phyloP scores from a whole-genome alignment of 2,797 vertebrate genomes.

The Etheostoma perlongum region DNA sequence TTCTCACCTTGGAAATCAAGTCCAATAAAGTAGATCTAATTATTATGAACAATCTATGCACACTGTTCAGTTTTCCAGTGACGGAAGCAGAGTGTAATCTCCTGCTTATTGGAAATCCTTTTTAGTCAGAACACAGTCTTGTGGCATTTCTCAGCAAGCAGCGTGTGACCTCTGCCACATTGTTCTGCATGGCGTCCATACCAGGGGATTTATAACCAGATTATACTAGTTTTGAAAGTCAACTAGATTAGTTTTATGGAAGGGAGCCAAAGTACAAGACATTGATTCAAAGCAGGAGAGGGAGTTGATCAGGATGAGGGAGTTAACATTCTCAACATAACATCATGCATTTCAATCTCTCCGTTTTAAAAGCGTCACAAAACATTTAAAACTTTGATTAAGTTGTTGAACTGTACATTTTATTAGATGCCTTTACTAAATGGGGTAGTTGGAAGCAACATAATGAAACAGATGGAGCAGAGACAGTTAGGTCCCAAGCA shows the following conservation, averaged over 20 bases:
- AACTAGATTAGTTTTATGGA: constrained; percentile 68
- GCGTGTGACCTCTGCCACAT: constrained; percentile 73
- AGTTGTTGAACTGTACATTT: not conserved
- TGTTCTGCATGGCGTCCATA: constrained; percentile 63
- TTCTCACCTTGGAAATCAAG: not conserved
- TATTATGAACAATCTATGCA: constrained; percentile 40
- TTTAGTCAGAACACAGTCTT: constrained; percentile 46
- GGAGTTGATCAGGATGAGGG: constrained; percentile 57
- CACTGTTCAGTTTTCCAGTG: constrained; percentile 47
- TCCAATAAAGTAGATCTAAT: constrained; percentile 25
- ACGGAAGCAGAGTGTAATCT: constrained; percentile 59
- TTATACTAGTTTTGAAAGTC: constrained; percentile 80
- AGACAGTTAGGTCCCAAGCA: constrained; percentile 21
- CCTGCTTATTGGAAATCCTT: constrained; percentile 49
- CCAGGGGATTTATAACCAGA: constrained; percentile 73
- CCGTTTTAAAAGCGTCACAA: constrained; percentile 8
- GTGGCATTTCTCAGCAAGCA: constrained; percentile 68
- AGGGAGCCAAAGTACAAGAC: constrained; percentile 62
- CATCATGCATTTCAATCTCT: constrained; percentile 16
- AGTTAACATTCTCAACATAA: constrained; percentile 46
- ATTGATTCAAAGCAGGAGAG: constrained; percentile 63
- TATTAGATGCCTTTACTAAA: constrained; percentile 19
- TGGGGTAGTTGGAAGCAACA: constrained; percentile 1
- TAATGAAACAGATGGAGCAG: constrained; percentile 36
- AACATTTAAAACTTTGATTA: not conserved